Conservation (phyloP, 2,797 vertebrate species). For the Gadopsis marmoratus region DNA sequence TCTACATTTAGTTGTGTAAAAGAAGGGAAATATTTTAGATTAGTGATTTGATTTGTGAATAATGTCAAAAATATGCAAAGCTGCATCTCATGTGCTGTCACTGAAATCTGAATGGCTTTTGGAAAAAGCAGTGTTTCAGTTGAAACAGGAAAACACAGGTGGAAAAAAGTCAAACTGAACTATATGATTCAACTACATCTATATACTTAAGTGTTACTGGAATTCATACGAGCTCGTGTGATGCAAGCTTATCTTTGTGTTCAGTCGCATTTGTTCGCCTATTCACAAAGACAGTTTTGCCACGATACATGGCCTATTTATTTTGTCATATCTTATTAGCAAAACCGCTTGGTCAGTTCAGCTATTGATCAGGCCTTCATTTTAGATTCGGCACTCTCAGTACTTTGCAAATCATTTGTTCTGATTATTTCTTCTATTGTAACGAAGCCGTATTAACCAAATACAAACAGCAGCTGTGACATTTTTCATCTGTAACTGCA, state of each 20-base stretch:
- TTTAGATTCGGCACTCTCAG: not conserved
- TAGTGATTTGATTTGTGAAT: not conserved
- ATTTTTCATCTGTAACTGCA: conserved; percentile 16
- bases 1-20: conserved; percentile 1
- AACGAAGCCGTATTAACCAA: not conserved
- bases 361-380: not conserved
- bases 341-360: not conserved
- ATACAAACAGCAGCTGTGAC: not conserved
- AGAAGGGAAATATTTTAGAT: not conserved
- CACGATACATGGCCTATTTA: not conserved
- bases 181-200: conserved; percentile 5
- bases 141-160: not conserved
- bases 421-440: not conserved
- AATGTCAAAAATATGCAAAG: not conserved
- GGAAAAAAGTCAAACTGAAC: not conserved
- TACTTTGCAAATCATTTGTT: conserved; percentile 3
- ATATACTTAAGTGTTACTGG: not conserved
- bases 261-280: not conserved
- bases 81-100: not conserved
- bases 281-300: not conserved
- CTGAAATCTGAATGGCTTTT: not conserved
- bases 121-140: not conserved
- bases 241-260: not conserved
- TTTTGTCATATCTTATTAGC: not conserved
- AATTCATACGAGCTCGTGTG: not conserved